phyloP scores from a whole-genome alignment of 2,113 vertebrate genomes.

The Pedetes capensis region DNA sequence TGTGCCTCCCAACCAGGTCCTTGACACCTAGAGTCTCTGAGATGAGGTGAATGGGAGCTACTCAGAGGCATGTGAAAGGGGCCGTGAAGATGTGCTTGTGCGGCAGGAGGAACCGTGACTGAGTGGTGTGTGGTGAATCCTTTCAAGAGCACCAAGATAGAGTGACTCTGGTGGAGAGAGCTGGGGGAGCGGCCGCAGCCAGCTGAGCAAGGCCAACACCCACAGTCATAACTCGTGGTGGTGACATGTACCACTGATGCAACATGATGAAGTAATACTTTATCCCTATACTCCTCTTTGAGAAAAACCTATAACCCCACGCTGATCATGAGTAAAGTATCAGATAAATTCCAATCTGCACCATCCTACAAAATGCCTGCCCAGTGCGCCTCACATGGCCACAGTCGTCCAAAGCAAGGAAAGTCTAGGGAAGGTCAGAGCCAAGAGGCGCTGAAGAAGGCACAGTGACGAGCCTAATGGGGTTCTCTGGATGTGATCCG shows the following conservation, averaged over 20 bases:
- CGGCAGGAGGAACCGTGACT: not conserved
- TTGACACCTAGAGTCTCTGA: not conserved
- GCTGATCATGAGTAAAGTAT: not conserved
- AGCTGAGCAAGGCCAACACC: no score
- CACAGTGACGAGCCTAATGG: fast-evolving
- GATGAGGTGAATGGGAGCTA: fast-evolving
- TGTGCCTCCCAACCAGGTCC: not conserved
- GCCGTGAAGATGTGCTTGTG: not conserved
- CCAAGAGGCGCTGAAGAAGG: not conserved
- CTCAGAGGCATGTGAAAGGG: not conserved
- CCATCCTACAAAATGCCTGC: no score
- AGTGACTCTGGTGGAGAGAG: no score
- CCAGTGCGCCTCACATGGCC: no score
- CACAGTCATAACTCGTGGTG: fast-evolving
- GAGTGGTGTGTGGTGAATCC: no score
- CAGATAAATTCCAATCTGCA: not conserved
- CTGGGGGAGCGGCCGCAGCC: not conserved
- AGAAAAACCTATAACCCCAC: not conserved
- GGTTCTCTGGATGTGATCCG: not conserved
- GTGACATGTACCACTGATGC: fast-evolving
- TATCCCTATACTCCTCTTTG: not conserved
- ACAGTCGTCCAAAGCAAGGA: not conserved
- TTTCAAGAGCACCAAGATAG: not conserved
- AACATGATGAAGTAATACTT: no score
- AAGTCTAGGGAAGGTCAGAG: not conserved